phyloP scores from a whole-genome alignment of 2,888 invertebrate genomes.

The Mellilla xanthometata region DNA sequence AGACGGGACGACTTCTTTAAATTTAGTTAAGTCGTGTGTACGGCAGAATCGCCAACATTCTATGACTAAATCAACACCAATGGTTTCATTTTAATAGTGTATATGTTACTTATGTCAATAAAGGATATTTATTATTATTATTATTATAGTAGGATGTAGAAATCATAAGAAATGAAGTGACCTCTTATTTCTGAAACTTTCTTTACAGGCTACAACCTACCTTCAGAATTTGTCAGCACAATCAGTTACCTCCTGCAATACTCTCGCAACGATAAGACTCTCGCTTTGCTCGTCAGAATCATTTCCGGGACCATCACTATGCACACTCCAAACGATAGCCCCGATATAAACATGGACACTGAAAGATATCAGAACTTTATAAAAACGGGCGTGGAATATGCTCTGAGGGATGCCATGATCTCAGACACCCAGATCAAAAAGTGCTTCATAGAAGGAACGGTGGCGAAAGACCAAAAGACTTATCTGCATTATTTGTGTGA shows the following conservation, averaged over 20 bases:
- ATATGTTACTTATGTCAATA: no score
- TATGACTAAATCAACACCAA: no score
- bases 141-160: no score
- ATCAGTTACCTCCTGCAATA: slow-evolving; percentile 84
- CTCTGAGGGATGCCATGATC: slow-evolving; percentile 62
- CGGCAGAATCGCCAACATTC: no score
- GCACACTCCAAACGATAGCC: slow-evolving; percentile 63
- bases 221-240: slow-evolving; percentile 84
- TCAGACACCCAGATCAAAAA: slow-evolving; percentile 64
- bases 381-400: slow-evolving; percentile 68
- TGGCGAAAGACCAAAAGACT: slow-evolving; percentile 63
- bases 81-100: no score
- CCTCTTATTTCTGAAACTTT: background rate
- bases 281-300: slow-evolving; percentile 84
- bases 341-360: slow-evolving; percentile 59
- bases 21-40: no score
- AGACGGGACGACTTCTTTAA: no score
- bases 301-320: slow-evolving; percentile 82
- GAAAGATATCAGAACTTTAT: slow-evolving; percentile 66
- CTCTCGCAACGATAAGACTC: slow-evolving; percentile 80
- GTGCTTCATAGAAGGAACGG: slow-evolving; percentile 52
- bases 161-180: no score
- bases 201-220: slow-evolving; percentile 80
- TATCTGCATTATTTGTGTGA: slow-evolving; percentile 68
- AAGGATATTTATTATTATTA: no score